Evolutionary conservation across 2,888 invertebrate species (phyloP), one percentile per base, ranked within the genome.

Genomic region (Coelinius sp.): DNA sequence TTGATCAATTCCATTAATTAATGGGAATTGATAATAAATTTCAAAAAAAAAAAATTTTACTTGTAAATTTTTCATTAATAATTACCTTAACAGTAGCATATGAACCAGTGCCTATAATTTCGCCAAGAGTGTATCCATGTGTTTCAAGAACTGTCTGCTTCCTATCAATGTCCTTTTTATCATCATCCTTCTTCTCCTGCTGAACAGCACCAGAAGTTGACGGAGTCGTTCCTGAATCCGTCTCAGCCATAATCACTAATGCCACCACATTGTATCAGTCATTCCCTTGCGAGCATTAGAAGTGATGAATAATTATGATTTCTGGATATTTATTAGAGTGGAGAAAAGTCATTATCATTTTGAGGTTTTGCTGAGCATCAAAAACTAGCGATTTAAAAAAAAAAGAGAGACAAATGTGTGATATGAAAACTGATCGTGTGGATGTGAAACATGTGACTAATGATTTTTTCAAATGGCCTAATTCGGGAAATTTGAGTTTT

Each of bases 101-200:
- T 44, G 94, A 94, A 20, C 95, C 95, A n/a, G 92, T 91, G 4
- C 95, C 95, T 78, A 95, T 94, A 4, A 92, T 92, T 83, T 92
- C 92, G 17, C 94, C 94, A 69, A 95, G 88, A 67, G 90, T 90
- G 80, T 94, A 94, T 75, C 95, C 95, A 86, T 94, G 94, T 25
- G 92, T 91, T 88, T 94, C 94, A 38, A 95, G 90, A 59, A 94
- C 93, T n/a, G 93, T 92, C 77, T 90, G 83, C 80, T 81, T 88
- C 68, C 78, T 74, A 10, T 79, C 77, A 5, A 14, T 8, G 1
- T 71, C 73, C 49, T 77, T 76, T 12, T 78, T 77, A 7, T 74
- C 76, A 44, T 79, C 65, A 4, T 77, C 70, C 5, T 72, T 56
- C 2, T 65, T 59, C 17, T 41, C 25, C n/a, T 64, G 8, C 0